Base-by-base conservation (phyloP, 2,888 invertebrate genomes). In the Caradrina kadenii region DNA sequence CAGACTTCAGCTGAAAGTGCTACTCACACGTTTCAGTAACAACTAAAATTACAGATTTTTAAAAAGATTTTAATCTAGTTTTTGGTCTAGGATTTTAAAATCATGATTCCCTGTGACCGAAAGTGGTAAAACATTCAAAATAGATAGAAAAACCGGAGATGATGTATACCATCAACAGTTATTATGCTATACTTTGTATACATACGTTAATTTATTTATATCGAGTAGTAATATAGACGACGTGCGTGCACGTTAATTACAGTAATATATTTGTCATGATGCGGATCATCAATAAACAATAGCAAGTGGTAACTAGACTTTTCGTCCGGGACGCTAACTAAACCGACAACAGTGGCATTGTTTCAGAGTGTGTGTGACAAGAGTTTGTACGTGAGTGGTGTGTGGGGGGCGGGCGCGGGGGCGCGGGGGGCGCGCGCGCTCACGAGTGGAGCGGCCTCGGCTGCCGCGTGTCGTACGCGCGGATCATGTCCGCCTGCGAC, bases 391-490 rank as follows among this genome's bases (percentile, higher is more conserved):
- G 82, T 67, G 79, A 69, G 70, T 55, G 76, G 50, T 19, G 61
- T 42, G 76, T 26, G 45, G 8, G 48, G 52, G 1, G 69, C 5
- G 63, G 8, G 55, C 7, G 45, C 39, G 39, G 59, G 49, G 49
- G 39, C 21, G 13, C 31, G 39, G 10, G 42, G 31, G 26, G 31
- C 31, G 52, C 26, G 48, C 15, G 19, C 64, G 90, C 93, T 93
- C 90, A 97, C 96, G 97, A 97, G 93, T 97, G 98, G 90, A 96
- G 97, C 85, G 97, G 97, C 93, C 98, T 97, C 92, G 98, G 98
- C 92, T 97, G 97, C 90, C 98, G 98, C 86, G 99, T 99, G 96
- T 99, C 98, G 97, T 99, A 99, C 63, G 98, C 98, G 91, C 99
- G 97, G 92, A 99, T 99, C 91, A 99, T 97, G 90, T 98, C 98